Percentiles rank a stretch among this genome's conserved stretches.
Evolutionary conservation across 2,888 invertebrate genomes (phyloP).

Genomic region (Aspidiotus rigidus): DNA sequence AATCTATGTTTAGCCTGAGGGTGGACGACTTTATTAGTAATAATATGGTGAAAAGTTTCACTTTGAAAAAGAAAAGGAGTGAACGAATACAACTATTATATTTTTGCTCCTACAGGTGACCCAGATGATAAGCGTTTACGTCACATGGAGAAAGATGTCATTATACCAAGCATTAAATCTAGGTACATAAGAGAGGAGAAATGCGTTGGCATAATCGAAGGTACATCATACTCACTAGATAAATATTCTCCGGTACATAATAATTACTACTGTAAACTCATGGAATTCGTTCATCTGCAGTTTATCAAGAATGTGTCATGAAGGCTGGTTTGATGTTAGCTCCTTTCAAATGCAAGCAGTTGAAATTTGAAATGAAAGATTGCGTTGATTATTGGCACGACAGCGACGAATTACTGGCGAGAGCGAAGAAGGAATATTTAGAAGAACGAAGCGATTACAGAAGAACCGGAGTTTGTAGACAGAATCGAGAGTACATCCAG

Average conservation of each 20-base stretch:
- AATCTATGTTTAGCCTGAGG: no score
- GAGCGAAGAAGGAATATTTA: constrained; percentile 71
- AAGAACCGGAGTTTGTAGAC: constrained; percentile 61
- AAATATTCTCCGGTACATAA: not conserved
- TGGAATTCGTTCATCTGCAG: constrained; percentile 8
- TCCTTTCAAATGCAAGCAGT: constrained; percentile 30
- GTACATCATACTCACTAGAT: constrained; percentile 41
- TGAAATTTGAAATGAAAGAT: constrained; percentile 23
- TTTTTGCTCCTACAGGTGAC: constrained; percentile 54
- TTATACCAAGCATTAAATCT: constrained; percentile 82
- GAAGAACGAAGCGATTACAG: constrained; percentile 71
- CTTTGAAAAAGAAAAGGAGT: no score
- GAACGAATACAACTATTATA: no score
- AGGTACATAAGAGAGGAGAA: constrained; percentile 66
- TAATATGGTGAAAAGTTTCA: no score
- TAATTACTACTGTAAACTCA: not conserved
- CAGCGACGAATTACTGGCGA: constrained; percentile 52
- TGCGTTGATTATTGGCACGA: constrained; percentile 34
- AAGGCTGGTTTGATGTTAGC: constrained; percentile 25
- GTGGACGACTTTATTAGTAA: no score
- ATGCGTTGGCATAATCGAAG: constrained; percentile 62
- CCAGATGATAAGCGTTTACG: constrained; percentile 73
- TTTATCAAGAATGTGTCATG: constrained; percentile 34
- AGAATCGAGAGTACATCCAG: constrained; percentile 33
- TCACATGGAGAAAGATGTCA: constrained; percentile 76